Base-by-base conservation (phyloP, 2,113 vertebrate genomes). In the Galemys pyrenaicus region DNA sequence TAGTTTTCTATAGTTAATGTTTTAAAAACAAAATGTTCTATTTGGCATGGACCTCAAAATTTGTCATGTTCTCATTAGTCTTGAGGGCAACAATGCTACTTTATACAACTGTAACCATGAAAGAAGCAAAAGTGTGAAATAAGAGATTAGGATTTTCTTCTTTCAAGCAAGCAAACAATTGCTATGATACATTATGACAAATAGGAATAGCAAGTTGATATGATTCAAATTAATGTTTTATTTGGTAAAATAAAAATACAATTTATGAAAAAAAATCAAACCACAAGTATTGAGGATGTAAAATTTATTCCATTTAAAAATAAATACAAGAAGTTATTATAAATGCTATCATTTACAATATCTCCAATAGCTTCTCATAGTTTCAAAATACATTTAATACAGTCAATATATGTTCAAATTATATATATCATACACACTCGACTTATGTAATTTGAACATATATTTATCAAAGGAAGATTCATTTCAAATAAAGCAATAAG, bases 1-100 rank as follows among this genome's bases (percentile, higher is more conserved):
- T 80, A 67, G 65, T 68, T 95, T 92, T 65, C 56, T 82, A 91
- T 46, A 91, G 80, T 65, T 83, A 64, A 88, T 84, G 79, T 89
- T 92, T 92, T 83, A 39, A 87, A 94, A 94, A 95, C 77, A 83
- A 83, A 95, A 92, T 86, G 94, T 95, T 96, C 74, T 84, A 17
- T 83, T 96, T 95, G 93, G 96, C 95, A 77, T 10, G n/a, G 65
- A 10, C 16, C 79, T 96, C 70, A 46, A 78, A 77, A 88, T 26
- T 70, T 30, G 32, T 73, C 64, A 77, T 84, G 86, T 95, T 83
- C 92, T 96, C 54, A 87, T 79, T 75, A 85, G 81, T 75, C 68
- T 70, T 62, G 46, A 86, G 73, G 68, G 39, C 54, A 94, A 67
- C 28, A 17, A 56, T 51, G 39, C 79, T 83, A 62, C 46, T 94